These are phyloP conservation scores for Habroteleia sp. DNA, from an alignment of 2,888 invertebrate genomes.

Conservation along the genomic window DNA sequence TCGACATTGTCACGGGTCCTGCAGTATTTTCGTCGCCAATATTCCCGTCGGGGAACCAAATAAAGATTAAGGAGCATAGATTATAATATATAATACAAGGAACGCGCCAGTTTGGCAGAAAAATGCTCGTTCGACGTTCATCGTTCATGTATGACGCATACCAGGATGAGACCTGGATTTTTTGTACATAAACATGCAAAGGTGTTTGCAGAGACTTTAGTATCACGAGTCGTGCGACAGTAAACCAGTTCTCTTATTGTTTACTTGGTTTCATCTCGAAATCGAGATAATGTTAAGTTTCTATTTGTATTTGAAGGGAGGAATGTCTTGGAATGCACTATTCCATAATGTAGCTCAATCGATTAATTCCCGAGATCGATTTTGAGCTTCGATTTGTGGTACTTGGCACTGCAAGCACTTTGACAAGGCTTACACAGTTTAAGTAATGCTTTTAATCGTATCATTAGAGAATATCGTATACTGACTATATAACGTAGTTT, in stretches of 20 bases:
- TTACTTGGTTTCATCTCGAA: too few species aligned
- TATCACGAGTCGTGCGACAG: conserved; percentile 13
- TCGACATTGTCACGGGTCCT: conserved; percentile 10
- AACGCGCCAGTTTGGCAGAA: not conserved
- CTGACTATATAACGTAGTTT: conserved; percentile 38
- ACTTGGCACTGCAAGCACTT: conserved; percentile 51
- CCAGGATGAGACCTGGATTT: conserved; percentile 24
- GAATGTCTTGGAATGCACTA: not conserved
- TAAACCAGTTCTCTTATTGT: not conserved
- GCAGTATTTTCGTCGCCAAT: conserved; percentile 18
- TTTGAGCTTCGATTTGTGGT: conserved; percentile 32
- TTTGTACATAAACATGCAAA: conserved; percentile 41
- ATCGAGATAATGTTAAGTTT: conserved; percentile 4
- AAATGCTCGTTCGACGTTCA: too few species aligned
- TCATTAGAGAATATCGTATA: conserved; percentile 40
- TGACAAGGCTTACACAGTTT: conserved; percentile 40
- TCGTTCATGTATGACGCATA: conserved; percentile 19
- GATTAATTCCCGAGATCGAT: conserved; percentile 19
- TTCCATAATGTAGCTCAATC: conserved; percentile 7
- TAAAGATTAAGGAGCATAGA: conserved; percentile 18
- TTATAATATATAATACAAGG: conserved; percentile 11
- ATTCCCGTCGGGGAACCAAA: conserved; percentile 3
- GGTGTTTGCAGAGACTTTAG: conserved; percentile 18
- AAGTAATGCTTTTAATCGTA: conserved; percentile 54
- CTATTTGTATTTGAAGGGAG: conserved; percentile 18